phyloP scores from a whole-genome alignment of 2,888 invertebrate species.

The Phragmatobia fuliginosa region DNA sequence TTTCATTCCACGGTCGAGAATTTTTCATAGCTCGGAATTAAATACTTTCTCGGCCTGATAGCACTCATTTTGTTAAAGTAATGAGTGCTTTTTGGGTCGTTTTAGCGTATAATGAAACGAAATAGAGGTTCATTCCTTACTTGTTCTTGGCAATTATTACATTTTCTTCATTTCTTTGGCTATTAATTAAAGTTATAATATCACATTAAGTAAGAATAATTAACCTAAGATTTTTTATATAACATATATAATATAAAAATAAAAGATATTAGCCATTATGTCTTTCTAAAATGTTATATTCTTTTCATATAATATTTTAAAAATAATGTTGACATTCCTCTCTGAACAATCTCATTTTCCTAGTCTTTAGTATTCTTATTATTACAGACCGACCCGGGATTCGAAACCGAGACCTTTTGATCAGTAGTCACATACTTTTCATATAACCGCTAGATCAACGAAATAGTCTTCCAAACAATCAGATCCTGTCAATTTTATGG shows the following conservation, averaged over 20 bases:
- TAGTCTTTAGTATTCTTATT: too few species aligned
- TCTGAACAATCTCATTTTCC: background rate
- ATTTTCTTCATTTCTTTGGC: slow-evolving; percentile 4
- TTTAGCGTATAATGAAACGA: slow-evolving; percentile 9
- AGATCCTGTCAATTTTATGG: background rate
- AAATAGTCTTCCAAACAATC: too few species aligned
- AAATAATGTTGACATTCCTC: background rate
- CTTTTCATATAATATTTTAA: too few species aligned
- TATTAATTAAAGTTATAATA: background rate
- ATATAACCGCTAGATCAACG: too few species aligned
- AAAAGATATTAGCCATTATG: too few species aligned
- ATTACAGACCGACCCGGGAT: too few species aligned
- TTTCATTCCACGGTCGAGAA: slow-evolving; percentile 40
- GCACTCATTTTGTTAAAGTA: slow-evolving; percentile 16
- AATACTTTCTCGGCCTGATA: slow-evolving; percentile 26
- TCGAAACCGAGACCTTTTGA: too few species aligned
- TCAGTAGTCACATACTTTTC: too few species aligned
- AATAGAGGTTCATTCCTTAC: slow-evolving; percentile 3
- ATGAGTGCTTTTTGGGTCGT: slow-evolving; percentile 11
- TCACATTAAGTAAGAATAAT: too few species aligned
- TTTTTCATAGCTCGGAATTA: slow-evolving; percentile 29
- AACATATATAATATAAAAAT: too few species aligned
- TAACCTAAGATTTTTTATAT: too few species aligned
- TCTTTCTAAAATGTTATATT: too few species aligned
- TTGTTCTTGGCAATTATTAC: slow-evolving; percentile 5